phyloP scores from a whole-genome alignment of 2,113 vertebrate genomes.

The Carlito syrichta region DNA sequence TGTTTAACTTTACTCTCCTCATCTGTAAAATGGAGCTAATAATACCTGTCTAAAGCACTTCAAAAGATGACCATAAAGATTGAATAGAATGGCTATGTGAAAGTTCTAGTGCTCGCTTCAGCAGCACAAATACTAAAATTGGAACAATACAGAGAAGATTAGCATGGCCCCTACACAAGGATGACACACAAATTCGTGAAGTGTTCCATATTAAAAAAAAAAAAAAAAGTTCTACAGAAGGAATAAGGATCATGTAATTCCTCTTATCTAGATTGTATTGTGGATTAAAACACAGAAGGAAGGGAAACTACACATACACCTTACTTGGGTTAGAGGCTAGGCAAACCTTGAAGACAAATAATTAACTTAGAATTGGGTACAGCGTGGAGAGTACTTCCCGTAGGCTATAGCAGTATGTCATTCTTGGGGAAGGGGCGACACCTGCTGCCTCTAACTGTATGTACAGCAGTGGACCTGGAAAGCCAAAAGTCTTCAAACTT shows the following conservation, averaged over 20 bases:
- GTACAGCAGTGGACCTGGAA: not conserved
- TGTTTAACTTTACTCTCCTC: not conserved
- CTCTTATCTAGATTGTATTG: not conserved
- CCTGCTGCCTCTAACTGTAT: not conserved
- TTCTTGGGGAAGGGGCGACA: not conserved
- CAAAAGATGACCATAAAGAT: not conserved
- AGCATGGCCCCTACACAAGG: too few species aligned
- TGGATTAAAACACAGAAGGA: constrained; percentile 7
- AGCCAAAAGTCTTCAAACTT: not conserved
- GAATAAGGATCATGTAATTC: not conserved
- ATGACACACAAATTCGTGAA: too few species aligned
- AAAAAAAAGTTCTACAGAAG: not conserved
- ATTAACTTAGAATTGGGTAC: not conserved
- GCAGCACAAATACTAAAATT: too few species aligned
- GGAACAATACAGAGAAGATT: too few species aligned
- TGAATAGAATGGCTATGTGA: not conserved
- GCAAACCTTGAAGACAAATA: not conserved
- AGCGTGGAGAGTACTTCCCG: fast-evolving
- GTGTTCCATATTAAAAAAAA: too few species aligned
- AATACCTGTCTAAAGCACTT: not conserved
- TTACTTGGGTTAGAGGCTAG: not conserved
- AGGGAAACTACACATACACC: not conserved
- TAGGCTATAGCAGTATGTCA: not conserved
- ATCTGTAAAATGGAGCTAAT: not conserved
- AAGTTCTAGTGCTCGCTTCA: too few species aligned